Conservation (phyloP, 1,140 invertebrate genomes). For the Trinorchestia longiramus region DNA sequence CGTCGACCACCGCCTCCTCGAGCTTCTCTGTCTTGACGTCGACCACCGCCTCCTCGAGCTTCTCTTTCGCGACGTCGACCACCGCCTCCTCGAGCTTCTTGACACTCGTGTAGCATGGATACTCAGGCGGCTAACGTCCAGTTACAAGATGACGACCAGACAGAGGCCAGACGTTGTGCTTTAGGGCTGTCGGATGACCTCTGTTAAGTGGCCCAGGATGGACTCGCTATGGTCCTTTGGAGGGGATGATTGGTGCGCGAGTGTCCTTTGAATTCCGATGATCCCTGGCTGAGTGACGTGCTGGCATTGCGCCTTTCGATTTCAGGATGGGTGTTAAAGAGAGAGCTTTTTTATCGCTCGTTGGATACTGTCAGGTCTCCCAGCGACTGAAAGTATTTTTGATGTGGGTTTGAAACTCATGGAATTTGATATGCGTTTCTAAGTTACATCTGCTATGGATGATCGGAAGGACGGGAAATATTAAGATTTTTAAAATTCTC, state of each 20-base stretch:
- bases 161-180: not conserved
- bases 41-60: too few relatives aligned
- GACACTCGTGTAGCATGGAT: not conserved
- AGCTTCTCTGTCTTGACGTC: too few relatives aligned
- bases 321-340: not conserved
- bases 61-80: not conserved
- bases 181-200: conserved; percentile 15
- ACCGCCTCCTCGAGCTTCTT: not conserved
- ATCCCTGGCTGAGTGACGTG: not conserved
- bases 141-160: not conserved
- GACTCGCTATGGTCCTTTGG: conserved; percentile 6
- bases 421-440: not conserved
- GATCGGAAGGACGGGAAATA: not conserved
- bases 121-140: not conserved
- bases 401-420: not conserved
- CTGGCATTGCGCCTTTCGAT: not conserved
- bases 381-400: not conserved
- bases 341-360: not conserved
- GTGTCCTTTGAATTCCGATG: not conserved
- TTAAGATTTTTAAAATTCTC: not conserved
- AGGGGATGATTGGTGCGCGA: not conserved
- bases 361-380: not conserved
- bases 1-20: too few relatives aligned
- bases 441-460: not conserved
- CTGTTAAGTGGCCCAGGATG: not conserved